A percentile compares a stretch with the other conserved stretches of the same genome.
phyloP scores from a whole-genome alignment of 2,888 invertebrate species.

The Deroplatys truncata region DNA sequence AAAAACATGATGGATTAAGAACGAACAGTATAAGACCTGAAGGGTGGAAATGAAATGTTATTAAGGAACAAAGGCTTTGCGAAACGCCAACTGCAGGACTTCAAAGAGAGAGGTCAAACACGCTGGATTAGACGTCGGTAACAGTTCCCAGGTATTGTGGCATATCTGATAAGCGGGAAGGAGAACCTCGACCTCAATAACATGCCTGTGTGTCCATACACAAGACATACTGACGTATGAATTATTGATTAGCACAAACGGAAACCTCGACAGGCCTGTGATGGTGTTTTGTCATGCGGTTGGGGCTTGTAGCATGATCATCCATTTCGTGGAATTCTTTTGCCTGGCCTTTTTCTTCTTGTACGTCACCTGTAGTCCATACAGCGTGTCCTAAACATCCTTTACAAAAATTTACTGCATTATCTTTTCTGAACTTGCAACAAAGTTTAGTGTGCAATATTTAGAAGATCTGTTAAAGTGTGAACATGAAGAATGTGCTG shows the following conservation, averaged over 20 bases:
- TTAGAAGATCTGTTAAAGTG: no score
- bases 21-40: no score
- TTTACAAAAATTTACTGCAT: no score
- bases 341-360: not conserved
- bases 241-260: not conserved
- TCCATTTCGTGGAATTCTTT: not conserved
- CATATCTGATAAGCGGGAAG: not conserved
- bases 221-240: not conserved
- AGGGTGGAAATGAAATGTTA: no score
- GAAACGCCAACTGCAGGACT: no score
- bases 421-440: no score
- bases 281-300: not conserved
- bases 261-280: not conserved
- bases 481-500: no score
- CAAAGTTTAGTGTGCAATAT: no score
- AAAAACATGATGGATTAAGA: no score
- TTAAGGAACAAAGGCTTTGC: no score
- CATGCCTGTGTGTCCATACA: not conserved
- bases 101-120: no score
- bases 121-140: not conserved
- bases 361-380: not conserved
- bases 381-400: not conserved
- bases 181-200: not conserved
- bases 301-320: not conserved
- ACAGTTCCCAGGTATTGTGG: not conserved